phyloP scores from a whole-genome alignment of 2,113 vertebrate genomes.

The Rhinolophus sinicus region DNA sequence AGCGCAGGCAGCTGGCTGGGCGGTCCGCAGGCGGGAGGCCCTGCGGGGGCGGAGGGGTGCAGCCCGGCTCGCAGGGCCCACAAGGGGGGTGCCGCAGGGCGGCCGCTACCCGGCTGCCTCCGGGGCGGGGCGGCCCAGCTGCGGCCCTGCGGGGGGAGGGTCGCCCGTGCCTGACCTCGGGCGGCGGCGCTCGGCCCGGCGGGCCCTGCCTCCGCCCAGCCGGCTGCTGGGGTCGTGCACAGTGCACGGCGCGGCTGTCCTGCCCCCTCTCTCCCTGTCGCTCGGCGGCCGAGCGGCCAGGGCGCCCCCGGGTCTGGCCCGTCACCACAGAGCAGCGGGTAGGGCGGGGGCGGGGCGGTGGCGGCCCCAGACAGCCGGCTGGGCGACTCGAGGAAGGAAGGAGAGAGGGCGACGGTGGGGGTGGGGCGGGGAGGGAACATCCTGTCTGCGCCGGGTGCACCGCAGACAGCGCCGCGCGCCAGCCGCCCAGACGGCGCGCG shows the following conservation, averaged over 20 bases:
- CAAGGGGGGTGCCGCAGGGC: not conserved
- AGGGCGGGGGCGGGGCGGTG: slow-evolving; percentile 68
- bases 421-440: slow-evolving; percentile 72
- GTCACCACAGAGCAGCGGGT: slow-evolving; percentile 59
- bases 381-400: slow-evolving; percentile 76
- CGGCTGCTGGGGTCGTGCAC: slow-evolving; percentile 68
- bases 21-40: not conserved
- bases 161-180: slow-evolving; percentile 54
- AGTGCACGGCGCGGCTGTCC: slow-evolving; percentile 45
- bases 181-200: not conserved
- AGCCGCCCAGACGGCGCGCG: slow-evolving; percentile 77
- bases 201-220: not conserved
- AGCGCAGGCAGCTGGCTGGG: slow-evolving; percentile 57
- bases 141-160: slow-evolving; percentile 46
- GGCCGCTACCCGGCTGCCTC: slow-evolving; percentile 15
- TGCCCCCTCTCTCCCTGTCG: not conserved
- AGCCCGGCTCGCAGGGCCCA: not conserved
- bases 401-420: slow-evolving; percentile 64
- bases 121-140: slow-evolving; percentile 68
- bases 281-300: not conserved
- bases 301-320: slow-evolving; percentile 76
- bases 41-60: slow-evolving; percentile 4
- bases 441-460: slow-evolving; percentile 79
- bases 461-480: slow-evolving; percentile 78
- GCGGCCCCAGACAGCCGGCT: slow-evolving; percentile 77